Evolutionary conservation across 2,113 vertebrate species (phyloP).

Genomic region (Rhynchopsitta pachyrhyncha): DNA sequence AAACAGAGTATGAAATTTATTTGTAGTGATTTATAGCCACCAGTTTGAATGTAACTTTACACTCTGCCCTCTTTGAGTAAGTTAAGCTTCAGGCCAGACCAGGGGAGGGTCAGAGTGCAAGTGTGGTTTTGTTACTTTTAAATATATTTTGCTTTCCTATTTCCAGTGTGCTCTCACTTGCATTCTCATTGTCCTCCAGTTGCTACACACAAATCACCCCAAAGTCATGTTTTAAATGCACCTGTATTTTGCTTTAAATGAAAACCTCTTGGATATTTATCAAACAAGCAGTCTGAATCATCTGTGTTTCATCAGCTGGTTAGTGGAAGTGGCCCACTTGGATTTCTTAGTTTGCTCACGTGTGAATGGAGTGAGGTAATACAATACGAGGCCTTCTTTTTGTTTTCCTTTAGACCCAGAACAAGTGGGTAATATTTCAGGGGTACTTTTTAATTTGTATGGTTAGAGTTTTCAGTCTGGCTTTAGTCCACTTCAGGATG

Average conservation of each 20-base stretch:
- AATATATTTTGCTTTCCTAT: constrained; percentile 77
- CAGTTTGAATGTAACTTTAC: constrained; percentile 82
- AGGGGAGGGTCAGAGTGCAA: constrained; percentile 87
- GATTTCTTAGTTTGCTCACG: constrained; percentile 76
- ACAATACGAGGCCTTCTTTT: constrained; percentile 74
- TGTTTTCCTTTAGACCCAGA: constrained; percentile 85
- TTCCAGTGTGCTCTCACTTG: constrained; percentile 78
- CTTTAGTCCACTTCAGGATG: constrained; percentile 80
- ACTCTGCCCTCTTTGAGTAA: constrained; percentile 83
- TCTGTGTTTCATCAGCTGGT: constrained; percentile 73
- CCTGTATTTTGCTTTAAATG: constrained; percentile 81
- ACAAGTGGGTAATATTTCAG: constrained; percentile 98
- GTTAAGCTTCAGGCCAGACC: constrained; percentile 79
- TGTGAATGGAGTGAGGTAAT: constrained; percentile 80
- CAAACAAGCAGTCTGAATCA: constrained; percentile 75
- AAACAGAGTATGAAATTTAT: constrained; percentile 91
- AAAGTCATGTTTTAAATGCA: constrained; percentile 83
- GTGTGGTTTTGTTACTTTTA: constrained; percentile 76
- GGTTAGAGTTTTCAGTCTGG: constrained; percentile 83
- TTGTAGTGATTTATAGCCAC: constrained; percentile 92
- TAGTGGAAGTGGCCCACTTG: constrained; percentile 73
- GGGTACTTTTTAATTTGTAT: constrained; percentile 84
- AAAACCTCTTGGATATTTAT: constrained; percentile 77
- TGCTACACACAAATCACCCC: constrained; percentile 84
- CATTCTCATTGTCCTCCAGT: constrained; percentile 75